Conservation (phyloP, 2,888 invertebrate species). For the Neoscelio sp. region DNA sequence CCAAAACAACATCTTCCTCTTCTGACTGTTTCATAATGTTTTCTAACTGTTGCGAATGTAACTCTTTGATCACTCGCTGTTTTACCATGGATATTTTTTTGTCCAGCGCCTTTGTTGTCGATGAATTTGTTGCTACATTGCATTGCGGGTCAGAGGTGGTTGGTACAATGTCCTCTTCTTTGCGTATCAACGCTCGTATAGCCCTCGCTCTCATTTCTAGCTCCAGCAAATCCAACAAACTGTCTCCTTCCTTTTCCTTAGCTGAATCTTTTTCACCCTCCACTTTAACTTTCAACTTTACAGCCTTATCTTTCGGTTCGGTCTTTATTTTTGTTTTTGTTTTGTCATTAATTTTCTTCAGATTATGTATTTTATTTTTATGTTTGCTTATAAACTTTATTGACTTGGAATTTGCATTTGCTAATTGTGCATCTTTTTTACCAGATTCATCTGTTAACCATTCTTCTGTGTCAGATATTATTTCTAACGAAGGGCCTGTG, state of each 20-base stretch:
- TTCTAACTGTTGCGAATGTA: slow-evolving; percentile 73
- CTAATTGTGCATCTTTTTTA: slow-evolving; percentile 73
- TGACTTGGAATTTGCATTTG: slow-evolving; percentile 66
- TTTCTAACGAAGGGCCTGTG: slow-evolving; percentile 81
- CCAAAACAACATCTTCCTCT: slow-evolving; percentile 81
- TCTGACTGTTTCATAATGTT: slow-evolving; percentile 72
- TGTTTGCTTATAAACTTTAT: slow-evolving; percentile 70
- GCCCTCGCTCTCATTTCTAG: slow-evolving; percentile 86
- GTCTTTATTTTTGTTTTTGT: slow-evolving; percentile 65
- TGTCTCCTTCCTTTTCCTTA: slow-evolving; percentile 81
- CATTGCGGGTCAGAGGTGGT: slow-evolving; percentile 49
- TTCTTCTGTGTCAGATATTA: slow-evolving; percentile 81
- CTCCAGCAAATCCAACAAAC: slow-evolving; percentile 84
- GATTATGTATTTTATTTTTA: slow-evolving; percentile 68
- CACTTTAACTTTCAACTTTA: slow-evolving; percentile 72
- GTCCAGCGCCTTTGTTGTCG: slow-evolving; percentile 58
- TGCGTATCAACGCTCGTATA: slow-evolving; percentile 84
- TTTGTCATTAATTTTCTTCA: slow-evolving; percentile 70
- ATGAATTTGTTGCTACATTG: slow-evolving; percentile 15
- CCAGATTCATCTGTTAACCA: slow-evolving; percentile 76
- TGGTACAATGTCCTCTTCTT: slow-evolving; percentile 80
- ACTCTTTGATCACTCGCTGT: slow-evolving; percentile 70
- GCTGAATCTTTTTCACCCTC: slow-evolving; percentile 71
- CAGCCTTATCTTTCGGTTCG: slow-evolving; percentile 63
- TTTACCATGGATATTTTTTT: slow-evolving; percentile 64